These are phyloP conservation scores for Leptosomus discolor DNA, from an alignment of 2,113 vertebrate genomes.

Conservation along the genomic window DNA sequence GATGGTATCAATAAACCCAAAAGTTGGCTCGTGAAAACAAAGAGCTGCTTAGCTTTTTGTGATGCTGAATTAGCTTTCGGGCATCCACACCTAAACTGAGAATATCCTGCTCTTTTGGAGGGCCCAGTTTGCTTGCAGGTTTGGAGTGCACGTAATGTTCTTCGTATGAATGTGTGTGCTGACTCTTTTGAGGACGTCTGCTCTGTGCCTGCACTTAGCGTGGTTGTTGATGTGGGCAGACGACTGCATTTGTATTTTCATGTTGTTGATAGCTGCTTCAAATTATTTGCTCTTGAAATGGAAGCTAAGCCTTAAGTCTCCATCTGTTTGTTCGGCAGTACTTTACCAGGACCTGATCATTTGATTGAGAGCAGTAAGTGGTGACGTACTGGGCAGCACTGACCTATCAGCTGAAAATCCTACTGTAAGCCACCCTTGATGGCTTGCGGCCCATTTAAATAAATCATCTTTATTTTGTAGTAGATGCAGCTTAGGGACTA, in stretches of 20 bases:
- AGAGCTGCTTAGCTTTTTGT: neutral
- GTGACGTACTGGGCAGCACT: neutral
- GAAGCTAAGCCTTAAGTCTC: neutral
- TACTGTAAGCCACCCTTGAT: neutral
- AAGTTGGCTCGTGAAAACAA: rapidly evolving
- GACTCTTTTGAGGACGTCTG: neutral
- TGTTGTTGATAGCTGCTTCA: neutral
- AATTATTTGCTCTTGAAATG: neutral
- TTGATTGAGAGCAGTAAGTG: neutral
- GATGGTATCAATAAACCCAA: neutral
- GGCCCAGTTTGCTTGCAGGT: neutral
- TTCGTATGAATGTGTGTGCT: neutral
- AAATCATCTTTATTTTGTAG: neutral
- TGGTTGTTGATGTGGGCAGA: neutral
- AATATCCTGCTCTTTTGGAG: neutral
- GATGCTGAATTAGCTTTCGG: neutral
- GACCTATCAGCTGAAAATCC: neutral
- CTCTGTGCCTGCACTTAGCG: neutral
- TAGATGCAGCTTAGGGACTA: neutral
- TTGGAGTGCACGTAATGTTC: neutral
- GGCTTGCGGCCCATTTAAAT: neutral
- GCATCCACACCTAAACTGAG: neutral
- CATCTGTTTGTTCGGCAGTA: rapidly evolving
- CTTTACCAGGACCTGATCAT: neutral
- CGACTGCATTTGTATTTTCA: neutral